Conservation (phyloP, 92 coral and sea anemone species). For the Paragorgia papillata region DNA sequence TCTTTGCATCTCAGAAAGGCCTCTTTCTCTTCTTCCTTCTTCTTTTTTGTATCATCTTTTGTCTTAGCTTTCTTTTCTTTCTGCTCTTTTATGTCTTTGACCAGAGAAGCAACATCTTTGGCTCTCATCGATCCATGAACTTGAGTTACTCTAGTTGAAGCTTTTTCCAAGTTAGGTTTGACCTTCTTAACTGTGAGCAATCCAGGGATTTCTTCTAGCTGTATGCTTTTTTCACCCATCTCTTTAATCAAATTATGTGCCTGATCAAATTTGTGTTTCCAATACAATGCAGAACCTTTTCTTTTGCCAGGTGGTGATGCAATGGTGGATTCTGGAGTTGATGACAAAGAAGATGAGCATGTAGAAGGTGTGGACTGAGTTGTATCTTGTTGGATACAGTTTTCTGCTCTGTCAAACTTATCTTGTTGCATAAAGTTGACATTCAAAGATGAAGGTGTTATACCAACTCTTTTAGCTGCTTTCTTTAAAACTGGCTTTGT, state of each 20-base stretch:
- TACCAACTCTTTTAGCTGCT: slow-evolving; percentile 4
- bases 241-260: neutral
- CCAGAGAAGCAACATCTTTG: neutral
- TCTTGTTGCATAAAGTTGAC: neutral
- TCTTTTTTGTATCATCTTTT: no score
- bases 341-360: no score
- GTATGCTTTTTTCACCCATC: neutral
- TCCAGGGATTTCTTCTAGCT: neutral
- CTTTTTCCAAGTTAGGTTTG: neutral
- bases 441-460: neutral
- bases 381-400: neutral
- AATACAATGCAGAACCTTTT: slow-evolving; percentile 7
- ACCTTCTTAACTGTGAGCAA: neutral
- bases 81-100: neutral
- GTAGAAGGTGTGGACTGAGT: no score
- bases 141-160: neutral
- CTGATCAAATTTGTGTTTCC: neutral
- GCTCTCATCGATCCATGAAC: slow-evolving; percentile 12
- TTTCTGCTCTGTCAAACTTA: neutral
- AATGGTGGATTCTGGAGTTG: neutral
- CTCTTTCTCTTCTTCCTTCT: no score
- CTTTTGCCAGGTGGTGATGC: neutral
- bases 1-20: no score
- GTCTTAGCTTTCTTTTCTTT: neutral
- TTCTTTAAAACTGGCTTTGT: neutral